Conservation (phyloP, 1,140 invertebrate genomes). For the Drosophila littoralis region DNA sequence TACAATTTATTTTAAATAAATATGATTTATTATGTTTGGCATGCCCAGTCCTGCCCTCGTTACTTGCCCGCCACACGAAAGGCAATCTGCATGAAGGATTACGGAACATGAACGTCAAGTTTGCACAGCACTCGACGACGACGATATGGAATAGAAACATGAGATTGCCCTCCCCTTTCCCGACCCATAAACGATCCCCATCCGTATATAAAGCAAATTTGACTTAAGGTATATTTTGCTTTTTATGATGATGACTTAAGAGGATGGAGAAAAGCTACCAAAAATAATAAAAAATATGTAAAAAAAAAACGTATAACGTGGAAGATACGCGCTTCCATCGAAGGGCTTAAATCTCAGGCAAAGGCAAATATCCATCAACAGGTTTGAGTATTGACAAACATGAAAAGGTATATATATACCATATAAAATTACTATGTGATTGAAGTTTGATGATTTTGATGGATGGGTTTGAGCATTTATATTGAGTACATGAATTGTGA, state of each 20-base stretch:
- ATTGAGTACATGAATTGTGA: conserved; percentile 25
- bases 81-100: conserved; percentile 65
- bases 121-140: conserved; percentile 59
- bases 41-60: conserved; percentile 9
- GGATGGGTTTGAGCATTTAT: conserved; percentile 32
- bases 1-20: conserved; percentile 78
- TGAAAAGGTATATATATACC: conserved; percentile 50
- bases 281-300: conserved; percentile 9
- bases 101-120: conserved; percentile 53
- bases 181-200: not conserved
- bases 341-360: conserved; percentile 54
- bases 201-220: conserved; percentile 57
- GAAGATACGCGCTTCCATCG: conserved; percentile 30
- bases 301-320: conserved; percentile 9
- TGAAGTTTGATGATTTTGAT: conserved; percentile 53
- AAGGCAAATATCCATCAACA: conserved; percentile 60
- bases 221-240: conserved; percentile 64
- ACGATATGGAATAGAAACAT: conserved; percentile 37
- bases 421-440: conserved; percentile 50
- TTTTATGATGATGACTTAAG: conserved; percentile 61
- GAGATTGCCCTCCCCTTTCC: conserved; percentile 18
- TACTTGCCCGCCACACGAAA: not conserved
- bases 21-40: conserved; percentile 82
- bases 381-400: conserved; percentile 74
- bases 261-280: conserved; percentile 9